Evolutionary conservation across 2,797 vertebrate species (phyloP), one percentile per base, ranked within the genome.

Genomic region (Phalanger gymnotis): DNA sequence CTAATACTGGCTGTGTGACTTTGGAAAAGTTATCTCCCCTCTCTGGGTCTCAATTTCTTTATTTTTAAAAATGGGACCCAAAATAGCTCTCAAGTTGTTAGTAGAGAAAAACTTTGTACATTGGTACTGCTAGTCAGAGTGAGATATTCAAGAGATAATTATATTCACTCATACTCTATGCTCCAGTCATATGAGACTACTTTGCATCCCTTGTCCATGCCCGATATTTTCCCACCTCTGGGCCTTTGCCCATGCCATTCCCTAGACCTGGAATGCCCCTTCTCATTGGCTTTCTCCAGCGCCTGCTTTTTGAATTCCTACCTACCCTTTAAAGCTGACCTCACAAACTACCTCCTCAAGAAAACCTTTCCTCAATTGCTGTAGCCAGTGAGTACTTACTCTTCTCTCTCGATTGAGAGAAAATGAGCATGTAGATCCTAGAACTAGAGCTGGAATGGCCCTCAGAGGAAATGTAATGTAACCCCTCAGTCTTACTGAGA

Each of bases 91-190:
- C 28, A 57, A 11, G 56, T 56, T 28, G 54, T 30, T 61, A 34
- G 61, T 13, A 66, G 31, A 66, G 61, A 66, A 66, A 66, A 66
- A 66, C 58, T 61, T 61, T 61, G 31, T 34, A 61, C 14, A 66
- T 66, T 66, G 12, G n/a, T 16, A n/a, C 3, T 93, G 56, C 53
- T 90, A 91, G 89, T 95, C 91, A 91, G 56, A 95, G 81, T 94
- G 81, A 96, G 90, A 52, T 53, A 94, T 95, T 95, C 91, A 30
- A 92, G 53, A 94, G 40, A 95, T 90, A 96, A 55, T 90, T 92
- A 73, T 95, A 96, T 92, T 14, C 89, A 94, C 3, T 52, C 47
- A 97, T n/a, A 81, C 10, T 96, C 54, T 47, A 92, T 95, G 52
- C 30, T 96, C 51, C 11, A 52, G 95, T 61, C 90, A 16, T 92